Percentiles rank a stretch among this genome's conserved stretches.
Evolutionary conservation across 1,140 invertebrate species (phyloP).

Genomic region (Lucilia sericata): DNA sequence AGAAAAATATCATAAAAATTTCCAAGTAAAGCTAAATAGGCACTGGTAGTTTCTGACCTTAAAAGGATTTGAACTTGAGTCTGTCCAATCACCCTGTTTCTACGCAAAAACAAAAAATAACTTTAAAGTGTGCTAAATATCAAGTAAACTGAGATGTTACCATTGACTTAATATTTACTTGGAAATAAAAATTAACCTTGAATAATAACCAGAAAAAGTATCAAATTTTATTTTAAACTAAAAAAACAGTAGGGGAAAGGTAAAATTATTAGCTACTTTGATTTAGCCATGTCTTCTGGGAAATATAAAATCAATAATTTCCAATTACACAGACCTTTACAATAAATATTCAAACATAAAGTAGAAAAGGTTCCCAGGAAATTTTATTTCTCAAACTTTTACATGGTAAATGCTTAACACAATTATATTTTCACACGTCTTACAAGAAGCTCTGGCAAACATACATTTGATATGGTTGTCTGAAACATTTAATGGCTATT

Average conservation of each 20-base stretch:
- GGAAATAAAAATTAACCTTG: constrained; percentile 25
- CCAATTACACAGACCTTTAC: not conserved
- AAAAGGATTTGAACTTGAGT: too few species aligned
- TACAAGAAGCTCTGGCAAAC: not conserved
- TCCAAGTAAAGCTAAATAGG: too few species aligned
- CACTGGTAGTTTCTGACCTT: too few species aligned
- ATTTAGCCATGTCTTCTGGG: not conserved
- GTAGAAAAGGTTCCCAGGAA: not conserved
- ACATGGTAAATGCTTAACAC: not conserved
- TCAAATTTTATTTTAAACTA: not conserved
- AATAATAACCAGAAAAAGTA: not conserved
- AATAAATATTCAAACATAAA: not conserved
- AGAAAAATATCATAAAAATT: too few species aligned
- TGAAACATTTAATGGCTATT: constrained; percentile 16
- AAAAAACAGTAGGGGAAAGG: not conserved
- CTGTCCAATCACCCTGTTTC: constrained; percentile 13
- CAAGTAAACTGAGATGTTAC: constrained; percentile 38
- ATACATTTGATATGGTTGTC: not conserved
- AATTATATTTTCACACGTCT: not conserved
- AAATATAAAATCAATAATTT: constrained; percentile 2
- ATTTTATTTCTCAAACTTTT: not conserved
- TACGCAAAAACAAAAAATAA: not conserved
- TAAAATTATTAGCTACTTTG: not conserved
- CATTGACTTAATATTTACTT: not conserved
- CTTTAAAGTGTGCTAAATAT: constrained; percentile 37